A percentile compares a stretch with the other conserved stretches of the same genome.
These are phyloP conservation scores for Copidosoma floridanum DNA, from an alignment of 1,140 invertebrate species.

Conservation along the genomic window DNA sequence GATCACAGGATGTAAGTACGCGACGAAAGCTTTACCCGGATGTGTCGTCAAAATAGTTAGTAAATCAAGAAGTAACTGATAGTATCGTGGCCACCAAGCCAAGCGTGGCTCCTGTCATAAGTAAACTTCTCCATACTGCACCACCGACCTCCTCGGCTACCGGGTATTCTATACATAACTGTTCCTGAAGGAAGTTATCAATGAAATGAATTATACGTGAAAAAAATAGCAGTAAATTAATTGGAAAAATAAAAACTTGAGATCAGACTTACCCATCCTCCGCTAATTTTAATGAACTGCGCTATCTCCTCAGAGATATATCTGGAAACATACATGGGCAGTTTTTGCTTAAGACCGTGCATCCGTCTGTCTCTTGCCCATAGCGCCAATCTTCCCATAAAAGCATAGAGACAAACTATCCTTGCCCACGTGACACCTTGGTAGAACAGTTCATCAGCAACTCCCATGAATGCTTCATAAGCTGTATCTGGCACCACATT, in stretches of 20 bases:
- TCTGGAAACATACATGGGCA: conserved; percentile 51
- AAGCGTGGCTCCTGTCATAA: conserved; percentile 61
- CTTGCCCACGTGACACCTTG: conserved; percentile 62
- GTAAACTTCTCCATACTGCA: conserved; percentile 60
- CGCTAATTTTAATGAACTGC: conserved; percentile 52
- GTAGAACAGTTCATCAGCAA: conserved; percentile 64
- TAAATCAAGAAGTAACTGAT: conserved; percentile 50
- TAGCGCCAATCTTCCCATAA: conserved; percentile 60
- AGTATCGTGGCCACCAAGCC: conserved; percentile 59
- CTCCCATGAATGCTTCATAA: conserved; percentile 59
- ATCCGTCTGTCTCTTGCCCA: conserved; percentile 57
- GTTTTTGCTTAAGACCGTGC: conserved; percentile 48
- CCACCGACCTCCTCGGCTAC: conserved; percentile 60
- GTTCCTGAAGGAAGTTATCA: conserved; percentile 50
- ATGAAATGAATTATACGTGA: no score
- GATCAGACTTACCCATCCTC: conserved; percentile 48
- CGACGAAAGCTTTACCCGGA: conserved; percentile 28
- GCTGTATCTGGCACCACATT: conserved; percentile 58
- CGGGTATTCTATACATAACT: conserved; percentile 61
- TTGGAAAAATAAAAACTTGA: conserved; percentile 14
- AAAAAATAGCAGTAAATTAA: conserved; percentile 6
- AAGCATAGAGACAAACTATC: conserved; percentile 64
- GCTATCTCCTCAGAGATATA: conserved; percentile 51
- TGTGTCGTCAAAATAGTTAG: conserved; percentile 22
- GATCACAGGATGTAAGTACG: conserved; percentile 51